Evolutionary conservation across 2,113 vertebrate species (phyloP).

Genomic region (Uria aalge): DNA sequence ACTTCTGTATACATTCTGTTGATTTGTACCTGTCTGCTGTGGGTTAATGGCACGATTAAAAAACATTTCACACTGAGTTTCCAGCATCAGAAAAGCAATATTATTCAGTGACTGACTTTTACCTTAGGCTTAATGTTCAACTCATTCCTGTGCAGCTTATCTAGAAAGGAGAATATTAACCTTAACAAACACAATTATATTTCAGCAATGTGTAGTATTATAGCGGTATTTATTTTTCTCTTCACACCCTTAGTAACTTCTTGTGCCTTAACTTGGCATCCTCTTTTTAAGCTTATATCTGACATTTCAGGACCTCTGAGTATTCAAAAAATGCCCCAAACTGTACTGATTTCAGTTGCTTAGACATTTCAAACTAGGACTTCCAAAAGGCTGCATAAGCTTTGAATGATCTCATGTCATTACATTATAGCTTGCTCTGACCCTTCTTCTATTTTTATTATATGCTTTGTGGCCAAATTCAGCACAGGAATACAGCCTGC

Average conservation of each 20-base stretch:
- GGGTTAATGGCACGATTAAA: slow-evolving; percentile 1
- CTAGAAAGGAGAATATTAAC: neutral
- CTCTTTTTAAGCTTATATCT: neutral
- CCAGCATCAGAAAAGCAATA: neutral
- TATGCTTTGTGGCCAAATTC: neutral
- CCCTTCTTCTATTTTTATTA: neutral
- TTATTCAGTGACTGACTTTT: slow-evolving; percentile 24
- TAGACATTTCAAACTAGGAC: neutral
- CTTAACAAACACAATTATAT: neutral
- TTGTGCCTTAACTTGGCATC: neutral
- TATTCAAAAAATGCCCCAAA: neutral
- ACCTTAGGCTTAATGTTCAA: neutral
- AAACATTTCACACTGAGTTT: neutral
- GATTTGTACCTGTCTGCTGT: slow-evolving; percentile 7
- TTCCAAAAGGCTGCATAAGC: neutral
- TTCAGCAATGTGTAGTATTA: neutral
- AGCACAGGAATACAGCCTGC: neutral
- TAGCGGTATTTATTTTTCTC: neutral
- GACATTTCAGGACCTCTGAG: neutral
- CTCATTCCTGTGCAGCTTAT: neutral
- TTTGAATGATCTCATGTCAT: neutral
- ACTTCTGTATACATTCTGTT: neutral
- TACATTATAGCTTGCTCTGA: neutral
- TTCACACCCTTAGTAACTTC: neutral
- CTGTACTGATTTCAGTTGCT: neutral